Base-by-base conservation (phyloP, 2,888 invertebrate genomes). In the Papilio gigon region DNA sequence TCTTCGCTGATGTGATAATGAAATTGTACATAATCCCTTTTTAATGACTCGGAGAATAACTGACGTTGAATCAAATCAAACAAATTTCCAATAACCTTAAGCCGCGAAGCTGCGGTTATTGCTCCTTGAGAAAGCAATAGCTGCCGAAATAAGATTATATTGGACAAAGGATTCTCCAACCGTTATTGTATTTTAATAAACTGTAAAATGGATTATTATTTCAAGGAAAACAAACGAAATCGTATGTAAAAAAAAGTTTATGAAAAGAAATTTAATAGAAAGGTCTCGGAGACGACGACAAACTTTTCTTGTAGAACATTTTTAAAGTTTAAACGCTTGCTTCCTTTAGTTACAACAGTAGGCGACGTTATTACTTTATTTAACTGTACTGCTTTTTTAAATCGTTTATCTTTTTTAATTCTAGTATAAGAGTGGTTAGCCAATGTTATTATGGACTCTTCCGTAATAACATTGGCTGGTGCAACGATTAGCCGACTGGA, bases 281-380 rank as follows among this genome's bases (percentile, higher is more conserved):
- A 20, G 35, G 12, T 35, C 35, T 20, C 5, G 5, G 33, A 33
- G 17, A 11, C 58, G 20, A 5, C 14, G 5, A 5, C 33, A 56
- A 58, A 58, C 56, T 33, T 58, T 58, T 17, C 33, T 8, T 30
- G 33, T 33, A 58, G 9, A 53, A 53, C 53, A 30, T 56, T 58
- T 42, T 58, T 33, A 33, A n/a, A 58, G 1, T 58, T 33, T 25
- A 33, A 30, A 56, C 17, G 20, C 17, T 30, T 20, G 30, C 17
- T 33, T 33, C 33, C 30, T 56, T 56, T 33, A 25, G n/a, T n/a
- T 33, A 6, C 20, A 6, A 25, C 25, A 5, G 25, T 50, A 30
- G 9, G 0, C 22, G 22, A 8, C 6, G 12, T 50, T 20, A 4
- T 50, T 20, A 22, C 12, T 50, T 47, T 25, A n/a, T n/a, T n/a